Conservation (phyloP, 2,113 vertebrate genomes). For the Mirza zaza region DNA sequence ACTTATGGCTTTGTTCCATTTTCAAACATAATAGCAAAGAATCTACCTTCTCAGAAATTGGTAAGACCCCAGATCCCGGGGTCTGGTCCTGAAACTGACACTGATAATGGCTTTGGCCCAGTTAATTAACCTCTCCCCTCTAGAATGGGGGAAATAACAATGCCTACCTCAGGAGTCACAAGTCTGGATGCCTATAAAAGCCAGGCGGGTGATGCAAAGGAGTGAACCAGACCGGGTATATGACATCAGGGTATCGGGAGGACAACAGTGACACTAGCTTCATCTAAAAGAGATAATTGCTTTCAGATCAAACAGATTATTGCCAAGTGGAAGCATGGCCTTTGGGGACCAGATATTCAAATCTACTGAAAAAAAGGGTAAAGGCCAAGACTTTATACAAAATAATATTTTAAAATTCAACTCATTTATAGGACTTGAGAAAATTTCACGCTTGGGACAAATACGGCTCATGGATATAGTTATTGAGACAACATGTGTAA, state of each 20-base stretch:
- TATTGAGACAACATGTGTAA: neutral
- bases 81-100: neutral
- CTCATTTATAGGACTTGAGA: neutral
- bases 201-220: neutral
- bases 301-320: neutral
- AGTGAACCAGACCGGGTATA: neutral
- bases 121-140: neutral
- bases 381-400: neutral
- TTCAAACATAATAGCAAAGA: neutral
- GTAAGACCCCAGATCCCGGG: neutral
- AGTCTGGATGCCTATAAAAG: neutral
- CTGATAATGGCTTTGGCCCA: neutral
- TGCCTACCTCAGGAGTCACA: neutral
- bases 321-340: neutral
- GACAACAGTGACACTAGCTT: neutral
- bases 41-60: neutral
- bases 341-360: neutral
- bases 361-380: neutral
- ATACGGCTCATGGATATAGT: neutral
- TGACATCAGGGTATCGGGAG: neutral
- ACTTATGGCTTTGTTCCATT: neutral
- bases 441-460: neutral
- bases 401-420: slow-evolving; percentile 2
- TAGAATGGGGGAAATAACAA: neutral
- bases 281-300: neutral